Base-by-base conservation (phyloP, 1,140 invertebrate species). In the Batillaria attramentaria region DNA sequence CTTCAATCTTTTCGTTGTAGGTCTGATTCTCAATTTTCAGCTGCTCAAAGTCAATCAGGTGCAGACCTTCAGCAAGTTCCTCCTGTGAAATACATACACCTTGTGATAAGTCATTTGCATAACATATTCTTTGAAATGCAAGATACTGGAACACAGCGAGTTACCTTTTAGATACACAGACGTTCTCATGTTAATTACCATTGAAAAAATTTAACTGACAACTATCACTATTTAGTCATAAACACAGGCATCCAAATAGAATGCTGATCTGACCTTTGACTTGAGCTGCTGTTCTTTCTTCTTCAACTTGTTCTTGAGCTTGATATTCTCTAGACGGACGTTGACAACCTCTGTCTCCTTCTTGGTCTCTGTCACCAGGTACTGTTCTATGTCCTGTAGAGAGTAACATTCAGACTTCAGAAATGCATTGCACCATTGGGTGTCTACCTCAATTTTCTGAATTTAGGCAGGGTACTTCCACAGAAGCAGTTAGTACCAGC, bases 21-120 rank as follows among this genome's bases (percentile, higher is more conserved):
- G 91, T 91, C 81, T 92, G 91, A 80, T 92, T 92, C 84, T 92
- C 91, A 85, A 92, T 91, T 82, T 92, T 92, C 73, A 92, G 84
- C 83, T 91, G 91, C 85, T 92, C 91, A 89, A 92, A 92, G 82
- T 92, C 91, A 70, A 92, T 91, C 75, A 92, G 79, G 81, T 91
- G 90, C 39, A 92, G 84, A 80, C 90, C 91, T 57, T 89, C 91
- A 4, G 90, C 87, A 72, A 92, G 81, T 79, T 90, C 90, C 78
- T 92, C 91, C 89, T 91, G 79, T 33, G 78, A 5, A 72, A 28
- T 57, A 72, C 5, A 37, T 60, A 76, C 18, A 69, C n/a, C n/a
- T n/a, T n/a, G n/a, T n/a, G n/a, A n/a, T n/a, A n/a, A n/a, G n/a
- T n/a, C n/a, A n/a, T n/a, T n/a, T n/a, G n/a, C n/a, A n/a, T n/a